These are phyloP conservation scores for Pemphredon lugubris DNA, from an alignment of 2,888 invertebrate genomes.

Conservation along the genomic window DNA sequence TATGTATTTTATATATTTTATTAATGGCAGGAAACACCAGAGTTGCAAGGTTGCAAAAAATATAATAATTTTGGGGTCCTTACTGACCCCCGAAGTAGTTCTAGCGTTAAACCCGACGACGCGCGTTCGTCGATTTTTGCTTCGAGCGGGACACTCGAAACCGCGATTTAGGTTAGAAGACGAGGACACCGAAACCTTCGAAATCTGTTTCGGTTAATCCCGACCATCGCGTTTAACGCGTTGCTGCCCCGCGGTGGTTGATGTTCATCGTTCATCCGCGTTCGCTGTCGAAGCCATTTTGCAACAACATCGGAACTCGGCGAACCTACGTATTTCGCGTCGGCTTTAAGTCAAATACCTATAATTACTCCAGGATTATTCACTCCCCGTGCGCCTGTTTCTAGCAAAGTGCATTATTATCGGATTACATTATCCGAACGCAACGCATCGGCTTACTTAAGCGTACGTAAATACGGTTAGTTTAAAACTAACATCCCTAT, in stretches of 20 bases:
- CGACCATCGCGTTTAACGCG: neutral
- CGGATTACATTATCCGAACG: neutral
- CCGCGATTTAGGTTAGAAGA: no score
- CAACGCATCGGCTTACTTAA: neutral
- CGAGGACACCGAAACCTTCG: no score
- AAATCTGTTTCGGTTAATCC: neutral
- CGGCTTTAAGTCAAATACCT: neutral
- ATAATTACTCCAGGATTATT: conserved; percentile 3
- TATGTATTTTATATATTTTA: no score
- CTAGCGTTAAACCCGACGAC: no score
- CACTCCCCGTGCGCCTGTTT: neutral
- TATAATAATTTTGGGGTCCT: no score
- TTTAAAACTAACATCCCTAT: neutral
- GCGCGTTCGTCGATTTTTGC: no score
- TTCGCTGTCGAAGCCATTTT: neutral
- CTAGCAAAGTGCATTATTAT: neutral
- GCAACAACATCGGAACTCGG: neutral
- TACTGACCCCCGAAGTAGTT: no score
- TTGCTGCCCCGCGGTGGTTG: neutral
- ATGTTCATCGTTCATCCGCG: neutral
- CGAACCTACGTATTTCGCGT: neutral
- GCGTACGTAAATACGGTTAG: neutral
- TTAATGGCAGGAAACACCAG: no score
- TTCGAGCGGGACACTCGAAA: no score
- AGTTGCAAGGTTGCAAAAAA: no score